Evolutionary conservation across 2,888 invertebrate species (phyloP), one percentile per base, ranked within the genome.

Genomic region (Tipula unca): DNA sequence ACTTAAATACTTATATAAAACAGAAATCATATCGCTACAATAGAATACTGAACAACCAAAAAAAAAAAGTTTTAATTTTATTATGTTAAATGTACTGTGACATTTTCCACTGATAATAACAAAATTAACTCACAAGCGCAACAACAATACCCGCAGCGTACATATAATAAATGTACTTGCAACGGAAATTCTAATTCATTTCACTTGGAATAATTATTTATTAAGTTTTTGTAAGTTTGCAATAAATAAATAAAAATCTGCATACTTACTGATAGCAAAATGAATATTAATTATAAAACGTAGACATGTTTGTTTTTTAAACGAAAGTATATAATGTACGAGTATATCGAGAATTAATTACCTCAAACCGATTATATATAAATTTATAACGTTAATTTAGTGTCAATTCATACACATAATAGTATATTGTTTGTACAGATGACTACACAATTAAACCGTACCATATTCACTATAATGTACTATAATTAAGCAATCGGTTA

Each of bases 51-150:
- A 25, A 25, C 10, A 25, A 69, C 10, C n/a, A 48, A 39, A 39
- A 35, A 4, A 35, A 17, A 54, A 54, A 25, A 69, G 69, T 69
- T 69, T 69, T 1, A 69, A 69, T 10, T 69, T 69, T 69, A n/a
- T n/a, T n/a, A 25, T 69, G 69, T 69, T 69, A 69, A 69, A 69
- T 69, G 69, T 69, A 69, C 69, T 69, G 69, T 69, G 69, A 69
- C 69, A 25, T 25, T 20, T 69, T 69, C 20, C 25, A 25, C 69
- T 69, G 69, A 69, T 69, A 69, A 69, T 69, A 69, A 69, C 25
- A 69, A 69, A 48, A 17, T 69, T 69, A 14, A 69, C 69, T 25
- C 25, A 25, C 13, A 10, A 69, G 25, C n/a, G n/a, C 25, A 69
- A 69, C 69, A 69, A 69, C 69, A 25, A 25, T 69, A 25, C 69